Evolutionary conservation across 2,888 invertebrate species (phyloP), one percentile per base, ranked within the genome.

Genomic region (Acrocyrtus sp.): DNA sequence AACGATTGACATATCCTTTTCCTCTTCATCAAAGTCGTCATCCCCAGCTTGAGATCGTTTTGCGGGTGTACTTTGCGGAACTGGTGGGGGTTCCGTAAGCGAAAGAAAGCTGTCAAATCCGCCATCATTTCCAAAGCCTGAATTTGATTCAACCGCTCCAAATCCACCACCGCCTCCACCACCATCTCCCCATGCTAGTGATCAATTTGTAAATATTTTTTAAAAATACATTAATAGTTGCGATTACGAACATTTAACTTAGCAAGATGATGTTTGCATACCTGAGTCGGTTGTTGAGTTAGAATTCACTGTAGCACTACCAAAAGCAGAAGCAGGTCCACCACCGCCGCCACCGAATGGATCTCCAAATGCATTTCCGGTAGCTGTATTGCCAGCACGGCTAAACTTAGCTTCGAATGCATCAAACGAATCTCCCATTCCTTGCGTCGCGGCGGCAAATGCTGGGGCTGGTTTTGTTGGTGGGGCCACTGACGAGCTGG

Each of bases 381-480:
- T 15, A 1, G 57, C 0, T n/a, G 67, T 21, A 56, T 4, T 63
- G 22, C 2, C 51, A 12, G 51, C 65, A 5, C 47, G 34, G 45
- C 57, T 53, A 82, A 96, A 96, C 84, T 95, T 94, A 1, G 93
- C 92, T 2, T 94, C 90, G 82, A 96, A 96, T 0, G 93, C 95
- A 84, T 95, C 95, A 80, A 95, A 95, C 26, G 89, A 90, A 79
- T 91, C 90, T 10, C 63, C 69, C 26, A 61, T 47, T 27, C 60
- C 54, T n/a, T 22, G 51, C 8, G 50, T 63, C 0, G 87, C 74
- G 17, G 74, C 62, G 8, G 65, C 77, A 17, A 61, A 72, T 17
- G 69, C 66, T 48, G 61, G 54, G 5, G 72, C 27, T 4, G 27
- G 50, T 24, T 47, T 48, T 17, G 58, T 67, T 1, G 50, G 17